Conservation (phyloP, 2,888 invertebrate genomes). For the Ectobius pallidus region DNA sequence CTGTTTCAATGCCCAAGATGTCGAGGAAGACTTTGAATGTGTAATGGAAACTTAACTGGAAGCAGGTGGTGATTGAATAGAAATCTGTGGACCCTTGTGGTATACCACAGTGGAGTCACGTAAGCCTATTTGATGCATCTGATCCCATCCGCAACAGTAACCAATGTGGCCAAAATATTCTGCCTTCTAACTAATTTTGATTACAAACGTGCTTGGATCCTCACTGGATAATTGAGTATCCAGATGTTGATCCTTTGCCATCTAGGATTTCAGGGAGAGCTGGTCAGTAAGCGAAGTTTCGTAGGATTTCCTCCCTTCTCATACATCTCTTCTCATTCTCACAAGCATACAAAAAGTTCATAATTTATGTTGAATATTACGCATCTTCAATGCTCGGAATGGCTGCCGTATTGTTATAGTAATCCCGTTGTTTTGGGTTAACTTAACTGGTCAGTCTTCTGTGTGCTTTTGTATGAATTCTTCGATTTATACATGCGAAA, state of each 20-base stretch:
- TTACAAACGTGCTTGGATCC: neutral
- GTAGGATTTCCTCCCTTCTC: neutral
- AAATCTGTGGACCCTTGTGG: no score
- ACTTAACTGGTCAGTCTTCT: no score
- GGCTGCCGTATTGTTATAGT: no score
- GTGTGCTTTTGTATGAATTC: no score
- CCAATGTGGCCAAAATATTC: neutral
- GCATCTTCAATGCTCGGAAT: no score
- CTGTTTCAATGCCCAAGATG: no score
- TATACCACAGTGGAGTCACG: neutral
- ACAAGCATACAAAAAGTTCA: neutral
- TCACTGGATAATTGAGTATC: neutral
- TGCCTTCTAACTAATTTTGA: neutral
- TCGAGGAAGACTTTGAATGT: no score
- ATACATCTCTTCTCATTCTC: neutral
- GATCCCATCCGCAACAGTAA: neutral
- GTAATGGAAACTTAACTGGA: no score
- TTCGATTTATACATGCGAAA: no score
- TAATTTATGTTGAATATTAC: neutral
- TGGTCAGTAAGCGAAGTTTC: neutral
- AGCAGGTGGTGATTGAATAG: no score
- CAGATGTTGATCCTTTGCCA: neutral
- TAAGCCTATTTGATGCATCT: slow-evolving; percentile 13
- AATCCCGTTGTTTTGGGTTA: no score
- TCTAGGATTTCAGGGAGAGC: neutral